Percentiles rank a stretch among this genome's conserved stretches.
These are phyloP conservation scores for Harpagoxenus sublaevis DNA, from an alignment of 2,888 invertebrate genomes.

Conservation along the genomic window DNA sequence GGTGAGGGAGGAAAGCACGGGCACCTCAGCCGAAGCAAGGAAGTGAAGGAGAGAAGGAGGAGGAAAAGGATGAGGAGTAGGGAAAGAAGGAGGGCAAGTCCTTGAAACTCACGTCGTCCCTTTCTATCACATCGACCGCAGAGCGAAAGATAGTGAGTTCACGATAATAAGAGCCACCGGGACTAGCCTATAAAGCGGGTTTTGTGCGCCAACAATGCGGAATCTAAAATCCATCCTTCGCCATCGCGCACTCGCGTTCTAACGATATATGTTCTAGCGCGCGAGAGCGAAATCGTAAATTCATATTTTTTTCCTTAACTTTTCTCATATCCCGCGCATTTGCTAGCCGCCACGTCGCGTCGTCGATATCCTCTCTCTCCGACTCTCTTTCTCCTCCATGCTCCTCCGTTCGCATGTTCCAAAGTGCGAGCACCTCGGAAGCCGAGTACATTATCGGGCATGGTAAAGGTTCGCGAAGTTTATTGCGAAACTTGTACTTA, in stretches of 20 bases:
- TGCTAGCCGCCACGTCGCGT: slow-evolving; percentile 43
- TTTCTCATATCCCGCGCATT: slow-evolving; percentile 65
- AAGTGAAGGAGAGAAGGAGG: slow-evolving; percentile 23
- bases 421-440: slow-evolving; percentile 37
- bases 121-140: slow-evolving; percentile 16
- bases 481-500: slow-evolving; percentile 60
- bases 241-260: neutral
- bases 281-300: slow-evolving; percentile 53
- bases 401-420: slow-evolving; percentile 31
- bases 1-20: slow-evolving; percentile 43
- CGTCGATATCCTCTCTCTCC: slow-evolving; percentile 38
- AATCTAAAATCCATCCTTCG: neutral
- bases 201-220: slow-evolving; percentile 25
- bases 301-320: slow-evolving; percentile 67
- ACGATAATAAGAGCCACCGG: slow-evolving; percentile 46
- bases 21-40: slow-evolving; percentile 33
- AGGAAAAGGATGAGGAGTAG: slow-evolving; percentile 39
- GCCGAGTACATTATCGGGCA: slow-evolving; percentile 49
- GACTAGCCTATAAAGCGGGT: slow-evolving; percentile 40
- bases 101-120: slow-evolving; percentile 54
- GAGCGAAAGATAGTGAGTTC: slow-evolving; percentile 51
- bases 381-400: neutral
- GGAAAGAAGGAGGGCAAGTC: slow-evolving; percentile 45
- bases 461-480: slow-evolving; percentile 51
- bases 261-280: slow-evolving; percentile 1